phyloP scores from a whole-genome alignment of 2,113 vertebrate genomes.

The Eublepharis macularius region DNA sequence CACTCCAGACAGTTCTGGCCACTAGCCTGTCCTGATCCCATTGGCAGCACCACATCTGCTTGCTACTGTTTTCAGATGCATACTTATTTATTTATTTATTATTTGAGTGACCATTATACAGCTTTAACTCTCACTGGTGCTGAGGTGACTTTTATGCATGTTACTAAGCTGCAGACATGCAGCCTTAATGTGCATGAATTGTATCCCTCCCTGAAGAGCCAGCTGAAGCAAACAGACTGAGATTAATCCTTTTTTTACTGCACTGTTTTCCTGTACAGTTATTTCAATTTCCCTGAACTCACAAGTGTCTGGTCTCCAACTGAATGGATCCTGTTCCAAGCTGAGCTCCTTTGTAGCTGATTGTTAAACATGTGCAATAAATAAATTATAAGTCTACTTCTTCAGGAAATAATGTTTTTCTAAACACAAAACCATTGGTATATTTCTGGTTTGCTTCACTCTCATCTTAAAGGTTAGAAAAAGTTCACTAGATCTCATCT shows the following conservation, averaged over 20 bases:
- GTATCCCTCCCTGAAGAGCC: not conserved
- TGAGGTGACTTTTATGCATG: not conserved
- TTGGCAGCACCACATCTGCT: too few species aligned
- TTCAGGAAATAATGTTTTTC: slow-evolving; percentile 54
- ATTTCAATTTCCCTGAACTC: slow-evolving; percentile 42
- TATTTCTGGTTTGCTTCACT: slow-evolving; percentile 51
- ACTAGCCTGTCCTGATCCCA: not conserved
- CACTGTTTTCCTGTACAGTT: slow-evolving; percentile 10
- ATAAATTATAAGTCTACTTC: slow-evolving; percentile 54
- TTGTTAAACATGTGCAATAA: slow-evolving; percentile 55
- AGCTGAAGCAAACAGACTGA: not conserved
- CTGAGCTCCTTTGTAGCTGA: slow-evolving; percentile 54
- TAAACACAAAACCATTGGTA: slow-evolving; percentile 49
- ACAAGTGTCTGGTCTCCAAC: slow-evolving; percentile 34
- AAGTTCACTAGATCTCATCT: slow-evolving; percentile 50
- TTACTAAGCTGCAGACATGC: not conserved
- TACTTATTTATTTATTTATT: not conserved
- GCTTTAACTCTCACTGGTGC: not conserved
- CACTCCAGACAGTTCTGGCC: not conserved
- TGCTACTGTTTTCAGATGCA: not conserved
- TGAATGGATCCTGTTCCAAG: slow-evolving; percentile 42
- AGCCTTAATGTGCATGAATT: not conserved
- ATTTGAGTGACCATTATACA: not conserved
- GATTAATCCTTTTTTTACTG: slow-evolving; percentile 19
- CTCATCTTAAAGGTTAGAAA: slow-evolving; percentile 61